phyloP scores from a whole-genome alignment of 1,140 invertebrate genomes.

The Paraescarpia echinospica region DNA sequence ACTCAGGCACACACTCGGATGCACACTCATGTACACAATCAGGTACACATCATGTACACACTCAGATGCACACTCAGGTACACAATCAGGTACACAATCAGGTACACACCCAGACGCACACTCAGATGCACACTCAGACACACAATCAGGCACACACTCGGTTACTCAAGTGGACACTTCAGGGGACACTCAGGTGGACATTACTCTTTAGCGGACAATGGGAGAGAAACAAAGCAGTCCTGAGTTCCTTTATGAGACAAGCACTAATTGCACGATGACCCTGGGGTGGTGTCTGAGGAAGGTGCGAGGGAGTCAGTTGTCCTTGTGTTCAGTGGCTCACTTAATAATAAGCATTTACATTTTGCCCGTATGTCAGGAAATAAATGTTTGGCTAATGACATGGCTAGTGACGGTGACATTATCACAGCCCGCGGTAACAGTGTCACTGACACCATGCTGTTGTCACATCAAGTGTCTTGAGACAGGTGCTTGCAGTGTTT shows the following conservation, averaged over 20 bases:
- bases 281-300: not conserved
- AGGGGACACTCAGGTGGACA: not conserved
- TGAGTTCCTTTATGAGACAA: too few species aligned
- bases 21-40: too few species aligned
- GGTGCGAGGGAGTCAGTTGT: not conserved
- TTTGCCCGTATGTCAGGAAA: not conserved
- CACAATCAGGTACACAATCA: too few species aligned
- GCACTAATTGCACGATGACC: not conserved
- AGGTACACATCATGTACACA: too few species aligned
- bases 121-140: too few species aligned
- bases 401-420: not conserved
- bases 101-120: too few species aligned
- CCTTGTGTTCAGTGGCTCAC: not conserved
- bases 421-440: not conserved
- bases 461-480: not conserved
- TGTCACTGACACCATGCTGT: not conserved
- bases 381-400: not conserved
- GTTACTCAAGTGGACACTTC: too few species aligned
- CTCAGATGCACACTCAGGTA: too few species aligned
- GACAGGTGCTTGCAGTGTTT: not conserved
- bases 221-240: not conserved
- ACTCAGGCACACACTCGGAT: too few species aligned
- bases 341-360: not conserved
- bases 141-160: too few species aligned
- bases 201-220: not conserved